These are phyloP conservation scores for Ethmia dodecea DNA, from an alignment of 2,888 invertebrate genomes.

Conservation along the genomic window DNA sequence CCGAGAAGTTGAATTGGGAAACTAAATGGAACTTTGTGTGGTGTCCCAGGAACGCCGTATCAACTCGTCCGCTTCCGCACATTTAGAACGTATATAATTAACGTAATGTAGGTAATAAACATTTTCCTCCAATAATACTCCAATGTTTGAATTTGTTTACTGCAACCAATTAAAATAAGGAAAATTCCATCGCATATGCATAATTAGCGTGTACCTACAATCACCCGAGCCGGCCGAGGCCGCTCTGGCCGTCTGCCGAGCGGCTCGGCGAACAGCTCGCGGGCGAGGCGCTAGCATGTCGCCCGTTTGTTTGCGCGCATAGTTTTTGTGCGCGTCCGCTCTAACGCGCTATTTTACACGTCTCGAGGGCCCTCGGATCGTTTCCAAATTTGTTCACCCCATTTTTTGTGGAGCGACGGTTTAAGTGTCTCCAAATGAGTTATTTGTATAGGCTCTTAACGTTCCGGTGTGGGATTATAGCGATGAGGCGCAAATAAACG, in stretches of 20 bases:
- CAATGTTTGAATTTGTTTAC: slow-evolving; percentile 27
- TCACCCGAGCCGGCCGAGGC: not conserved
- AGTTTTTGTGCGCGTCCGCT: slow-evolving; percentile 15
- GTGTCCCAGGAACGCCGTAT: too few relatives aligned
- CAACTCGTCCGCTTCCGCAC: too few relatives aligned
- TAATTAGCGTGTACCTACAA: slow-evolving; percentile 21
- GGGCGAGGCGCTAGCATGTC: slow-evolving; percentile 30
- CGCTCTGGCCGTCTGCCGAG: not conserved
- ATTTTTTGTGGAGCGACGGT: slow-evolving; percentile 62
- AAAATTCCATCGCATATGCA: slow-evolving; percentile 30
- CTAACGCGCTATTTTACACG: slow-evolving; percentile 57
- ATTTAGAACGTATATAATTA: slow-evolving; percentile 23
- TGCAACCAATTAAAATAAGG: slow-evolving; percentile 34
- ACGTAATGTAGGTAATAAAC: slow-evolving; percentile 20
- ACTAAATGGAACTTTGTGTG: too few relatives aligned
- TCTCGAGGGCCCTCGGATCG: slow-evolving; percentile 49
- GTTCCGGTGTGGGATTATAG: slow-evolving; percentile 33
- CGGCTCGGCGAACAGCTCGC: not conserved
- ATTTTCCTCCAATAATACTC: slow-evolving; percentile 30
- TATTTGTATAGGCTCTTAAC: slow-evolving; percentile 63
- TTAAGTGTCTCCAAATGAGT: slow-evolving; percentile 63
- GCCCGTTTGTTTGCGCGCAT: not conserved
- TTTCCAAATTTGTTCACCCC: slow-evolving; percentile 51
- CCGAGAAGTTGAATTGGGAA: too few relatives aligned
- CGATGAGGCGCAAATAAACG: slow-evolving; percentile 36